A percentile compares a stretch with the other conserved stretches of the same genome.
These are phyloP conservation scores for Musca vetustissima DNA, from an alignment of 1,140 invertebrate genomes.

Conservation along the genomic window DNA sequence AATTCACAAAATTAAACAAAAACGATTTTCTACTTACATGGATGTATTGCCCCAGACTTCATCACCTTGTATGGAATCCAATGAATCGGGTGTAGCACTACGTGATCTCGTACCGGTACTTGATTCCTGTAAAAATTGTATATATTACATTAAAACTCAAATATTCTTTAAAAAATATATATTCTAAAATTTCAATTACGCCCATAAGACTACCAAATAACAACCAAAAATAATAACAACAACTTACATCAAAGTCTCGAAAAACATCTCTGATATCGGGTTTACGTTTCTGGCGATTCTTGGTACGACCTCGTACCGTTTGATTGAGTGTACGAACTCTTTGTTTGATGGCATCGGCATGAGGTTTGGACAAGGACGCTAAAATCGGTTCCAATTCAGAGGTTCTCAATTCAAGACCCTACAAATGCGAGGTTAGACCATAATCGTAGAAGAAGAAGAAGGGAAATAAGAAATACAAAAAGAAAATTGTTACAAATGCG, in stretches of 20 bases:
- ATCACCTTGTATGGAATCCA: conserved; percentile 72
- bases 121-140: conserved; percentile 58
- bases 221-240: not conserved
- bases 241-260: conserved; percentile 72
- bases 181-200: conserved; percentile 20
- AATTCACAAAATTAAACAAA: not conserved
- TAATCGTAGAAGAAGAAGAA: too few relatives aligned
- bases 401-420: conserved; percentile 48
- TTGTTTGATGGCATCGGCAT: conserved; percentile 75
- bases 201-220: conserved; percentile 11
- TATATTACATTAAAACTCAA: conserved; percentile 25
- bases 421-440: not conserved
- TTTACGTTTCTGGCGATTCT: conserved; percentile 63
- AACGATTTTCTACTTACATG: conserved; percentile 39
- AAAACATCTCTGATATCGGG: conserved; percentile 79
- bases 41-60: conserved; percentile 49
- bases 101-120: conserved; percentile 76
- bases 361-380: conserved; percentile 59
- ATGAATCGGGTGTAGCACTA: conserved; percentile 83
- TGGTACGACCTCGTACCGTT: conserved; percentile 69
- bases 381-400: conserved; percentile 47
- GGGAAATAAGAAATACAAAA: too few relatives aligned
- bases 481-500: not conserved
- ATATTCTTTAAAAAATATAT: not conserved
- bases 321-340: conserved; percentile 77